Evolutionary conservation across 2,888 invertebrate species (phyloP), one percentile per base, ranked within the genome.

Genomic region (Meiosimyza platycephala): DNA sequence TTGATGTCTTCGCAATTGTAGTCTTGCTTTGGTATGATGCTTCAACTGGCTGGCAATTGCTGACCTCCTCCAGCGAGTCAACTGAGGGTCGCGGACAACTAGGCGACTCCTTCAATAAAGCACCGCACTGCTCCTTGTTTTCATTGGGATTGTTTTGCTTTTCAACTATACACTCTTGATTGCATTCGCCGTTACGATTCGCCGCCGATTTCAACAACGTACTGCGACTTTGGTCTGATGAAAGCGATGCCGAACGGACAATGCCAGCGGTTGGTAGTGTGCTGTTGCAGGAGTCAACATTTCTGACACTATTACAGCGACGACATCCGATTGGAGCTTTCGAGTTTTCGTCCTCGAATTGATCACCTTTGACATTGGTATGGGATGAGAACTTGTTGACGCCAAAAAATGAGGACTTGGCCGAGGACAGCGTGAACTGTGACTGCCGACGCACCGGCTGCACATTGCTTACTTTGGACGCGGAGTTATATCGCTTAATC

Each of bases 11-110:
- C 18, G 83, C 80, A 72, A 86, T 85, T 47, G 86, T 86, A 6
- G 86, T 86, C 72, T 84, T 85, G 75, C 86, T 86, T 51, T 84
- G 80, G 74, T 86, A 86, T 6, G 80, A 80, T 22, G 76, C 75
- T 66, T 81, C 81, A n/a, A 67, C 73, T 18, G 78, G 72, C 63
- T 69, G 72, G 48, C 67, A 74, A 33, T 63, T 69, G 54, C 63
- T 74, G 59, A 72, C 68, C 52, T 77, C 74, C 28, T 76, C 77
- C 33, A 64, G 65, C 7, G 72, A 73, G 50, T 78, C 78, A 28
- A 22, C 12, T 18, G 67, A 54, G 6, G 67, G 52, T n/a, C 48
- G 55, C 48, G 47, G 63, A 57, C 63, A 28, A 15, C 63, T 15
- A 48, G 18, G 13, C 22, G 33, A 13, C 33, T 52, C 16, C 15